Conservation (phyloP, 2,797 vertebrate genomes). For the Lithobates sylvaticus region DNA sequence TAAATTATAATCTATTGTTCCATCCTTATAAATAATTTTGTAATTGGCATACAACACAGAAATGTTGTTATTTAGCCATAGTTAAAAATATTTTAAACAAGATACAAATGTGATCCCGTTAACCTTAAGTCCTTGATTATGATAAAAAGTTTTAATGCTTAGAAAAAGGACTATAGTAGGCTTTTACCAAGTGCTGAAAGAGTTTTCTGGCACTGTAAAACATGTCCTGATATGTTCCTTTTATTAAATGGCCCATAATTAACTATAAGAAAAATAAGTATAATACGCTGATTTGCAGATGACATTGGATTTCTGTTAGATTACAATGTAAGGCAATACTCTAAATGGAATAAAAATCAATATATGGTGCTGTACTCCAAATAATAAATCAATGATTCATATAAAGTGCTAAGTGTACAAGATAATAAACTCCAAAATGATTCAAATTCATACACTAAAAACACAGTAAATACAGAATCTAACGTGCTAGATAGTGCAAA, state of each 20-base stretch:
- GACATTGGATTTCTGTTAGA: neutral
- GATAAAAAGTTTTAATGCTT: slow-evolving; percentile 5
- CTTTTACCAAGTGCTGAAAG: neutral
- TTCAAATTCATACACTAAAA: too few relatives aligned
- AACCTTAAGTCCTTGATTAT: neutral
- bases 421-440: too few relatives aligned
- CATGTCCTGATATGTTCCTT: too few relatives aligned
- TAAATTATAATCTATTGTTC: slow-evolving; percentile 30
- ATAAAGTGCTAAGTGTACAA: too few relatives aligned
- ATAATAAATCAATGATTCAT: too few relatives aligned
- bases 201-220: too few relatives aligned
- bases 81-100: slow-evolving; percentile 18
- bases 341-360: neutral
- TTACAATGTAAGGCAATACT: neutral
- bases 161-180: neutral
- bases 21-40: slow-evolving; percentile 27
- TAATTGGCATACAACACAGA: slow-evolving; percentile 8
- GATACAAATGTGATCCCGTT: neutral
- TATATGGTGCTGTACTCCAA: too few relatives aligned
- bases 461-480: too few relatives aligned
- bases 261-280: neutral
- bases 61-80: neutral
- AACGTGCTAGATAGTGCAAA: too few relatives aligned
- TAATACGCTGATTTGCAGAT: neutral
- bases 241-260: too few relatives aligned